These are phyloP conservation scores for Leptopilina boulardi DNA, from an alignment of 1,140 invertebrate species.

Conservation along the genomic window DNA sequence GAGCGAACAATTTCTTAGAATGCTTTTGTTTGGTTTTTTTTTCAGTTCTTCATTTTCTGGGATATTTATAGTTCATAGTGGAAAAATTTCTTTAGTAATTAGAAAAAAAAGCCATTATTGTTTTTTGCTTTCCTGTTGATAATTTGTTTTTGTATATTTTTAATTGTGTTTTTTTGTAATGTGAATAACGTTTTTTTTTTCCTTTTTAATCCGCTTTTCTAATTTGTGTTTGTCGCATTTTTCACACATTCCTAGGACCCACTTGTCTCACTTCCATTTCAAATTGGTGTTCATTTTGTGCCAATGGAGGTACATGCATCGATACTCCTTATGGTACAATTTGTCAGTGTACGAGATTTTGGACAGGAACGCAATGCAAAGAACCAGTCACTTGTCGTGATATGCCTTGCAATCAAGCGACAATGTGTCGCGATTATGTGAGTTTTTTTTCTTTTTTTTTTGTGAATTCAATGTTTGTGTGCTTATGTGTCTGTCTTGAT, in stretches of 20 bases:
- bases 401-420: conserved; percentile 78
- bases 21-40: conserved; percentile 3
- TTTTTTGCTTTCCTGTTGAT: too few species aligned
- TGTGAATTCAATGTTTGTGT: conserved; percentile 38
- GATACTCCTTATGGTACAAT: conserved; percentile 76
- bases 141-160: too few species aligned
- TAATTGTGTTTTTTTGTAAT: too few species aligned
- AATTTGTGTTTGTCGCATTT: conserved; percentile 13
- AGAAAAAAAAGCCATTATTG: too few species aligned
- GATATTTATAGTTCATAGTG: background rate
- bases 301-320: conserved; percentile 79
- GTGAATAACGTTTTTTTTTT: too few species aligned
- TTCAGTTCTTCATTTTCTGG: background rate
- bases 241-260: conserved; percentile 51
- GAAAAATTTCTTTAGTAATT: too few species aligned
- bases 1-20: conserved; percentile 6
- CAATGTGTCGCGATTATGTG: conserved; percentile 79
- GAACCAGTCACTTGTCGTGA: conserved; percentile 74
- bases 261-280: conserved; percentile 56
- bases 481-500: conserved; percentile 34
- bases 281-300: conserved; percentile 74
- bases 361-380: conserved; percentile 76
- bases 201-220: background rate
- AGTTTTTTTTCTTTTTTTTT: conserved; percentile 68
- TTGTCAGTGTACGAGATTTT: conserved; percentile 78